Percentiles rank a stretch among this genome's conserved stretches.
phyloP scores from a whole-genome alignment of 2,888 invertebrate genomes.

The Gari tellinella region DNA sequence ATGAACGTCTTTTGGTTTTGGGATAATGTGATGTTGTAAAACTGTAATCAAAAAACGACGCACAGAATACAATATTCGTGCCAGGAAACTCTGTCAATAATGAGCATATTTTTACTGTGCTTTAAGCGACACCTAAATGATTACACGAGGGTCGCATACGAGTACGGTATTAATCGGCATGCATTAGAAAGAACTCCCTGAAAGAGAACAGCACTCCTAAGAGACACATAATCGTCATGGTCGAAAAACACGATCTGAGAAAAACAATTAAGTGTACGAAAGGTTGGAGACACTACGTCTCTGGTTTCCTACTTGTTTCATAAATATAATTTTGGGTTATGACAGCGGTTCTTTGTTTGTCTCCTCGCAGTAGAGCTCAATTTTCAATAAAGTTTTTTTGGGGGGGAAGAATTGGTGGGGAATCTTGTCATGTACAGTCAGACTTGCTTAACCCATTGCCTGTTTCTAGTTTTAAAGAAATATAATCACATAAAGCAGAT shows the following conservation, averaged over 20 bases:
- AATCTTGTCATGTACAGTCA: constrained; percentile 12
- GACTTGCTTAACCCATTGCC: no score
- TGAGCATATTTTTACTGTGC: constrained; percentile 46
- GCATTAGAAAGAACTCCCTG: constrained; percentile 55
- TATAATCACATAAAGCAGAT: no score
- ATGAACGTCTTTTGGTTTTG: constrained; percentile 19
- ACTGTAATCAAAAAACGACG: constrained; percentile 52
- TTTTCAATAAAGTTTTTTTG: neutral
- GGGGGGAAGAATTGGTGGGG: no score
- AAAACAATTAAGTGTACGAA: constrained; percentile 62
- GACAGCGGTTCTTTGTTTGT: constrained; percentile 53
- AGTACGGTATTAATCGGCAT: constrained; percentile 55
- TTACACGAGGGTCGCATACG: constrained; percentile 58
- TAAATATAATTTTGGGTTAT: constrained; percentile 63
- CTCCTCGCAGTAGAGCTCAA: constrained; percentile 15
- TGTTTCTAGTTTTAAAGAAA: no score
- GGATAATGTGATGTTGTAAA: constrained; percentile 46
- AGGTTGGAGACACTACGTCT: constrained; percentile 52
- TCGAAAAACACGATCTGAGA: constrained; percentile 61
- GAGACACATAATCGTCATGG: constrained; percentile 54
- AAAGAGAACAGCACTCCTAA: constrained; percentile 45
- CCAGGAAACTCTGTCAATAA: constrained; percentile 59
- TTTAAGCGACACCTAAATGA: constrained; percentile 45
- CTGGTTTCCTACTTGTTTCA: constrained; percentile 41
- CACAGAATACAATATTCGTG: constrained; percentile 46